Base-by-base conservation (phyloP, 2,113 vertebrate species). In the Astur gentilis region DNA sequence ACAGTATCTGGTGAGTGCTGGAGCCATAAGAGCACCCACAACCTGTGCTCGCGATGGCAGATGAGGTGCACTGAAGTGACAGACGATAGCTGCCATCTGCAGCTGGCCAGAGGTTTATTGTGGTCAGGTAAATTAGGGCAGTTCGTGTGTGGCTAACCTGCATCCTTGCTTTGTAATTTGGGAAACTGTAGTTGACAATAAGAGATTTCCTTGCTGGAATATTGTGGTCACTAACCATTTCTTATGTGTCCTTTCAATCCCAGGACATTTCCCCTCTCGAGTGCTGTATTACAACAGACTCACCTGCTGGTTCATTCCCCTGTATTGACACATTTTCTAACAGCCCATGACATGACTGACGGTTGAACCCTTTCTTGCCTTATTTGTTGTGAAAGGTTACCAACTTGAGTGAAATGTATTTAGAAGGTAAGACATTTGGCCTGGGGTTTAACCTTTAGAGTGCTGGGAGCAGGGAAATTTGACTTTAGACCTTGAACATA, bases 1-100 rank as follows among this genome's bases (percentile, higher is more conserved):
- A 9, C 7, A 6, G 36, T 10, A 57, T 31, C 38, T 70, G 36
- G 16, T 52, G 62, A 50, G 25, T 3, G 6, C 8, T 3, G 2
- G 38, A 69, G 54, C 36, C 13, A 1, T 3, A 57, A 80, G 18
- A 5, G 6, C 14, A 17, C 11, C 6, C 26, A 29, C 75, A 32
- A 3, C 31, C n/a, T 70, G 31, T 18, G 50, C 21, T 78, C 0
- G 0, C 0, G 2, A 26, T 38, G 44, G 64, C 27, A n/a, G 44
- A 52, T 22, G 50, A 32, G 71, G 29, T 47, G 36, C 4, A 17
- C 15, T 10, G 13, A 13, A 31, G 54, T 25, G 42, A 16, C 23
- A 57, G n/a, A 8, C 1, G 6, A 15, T 22, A 42, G 50, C 13
- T 66, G 22, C 55, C 49, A 3, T 5, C 78, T 31, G 57, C 54